Conservation (phyloP, 2,797 vertebrate species). For the Steatocranus sp. region DNA sequence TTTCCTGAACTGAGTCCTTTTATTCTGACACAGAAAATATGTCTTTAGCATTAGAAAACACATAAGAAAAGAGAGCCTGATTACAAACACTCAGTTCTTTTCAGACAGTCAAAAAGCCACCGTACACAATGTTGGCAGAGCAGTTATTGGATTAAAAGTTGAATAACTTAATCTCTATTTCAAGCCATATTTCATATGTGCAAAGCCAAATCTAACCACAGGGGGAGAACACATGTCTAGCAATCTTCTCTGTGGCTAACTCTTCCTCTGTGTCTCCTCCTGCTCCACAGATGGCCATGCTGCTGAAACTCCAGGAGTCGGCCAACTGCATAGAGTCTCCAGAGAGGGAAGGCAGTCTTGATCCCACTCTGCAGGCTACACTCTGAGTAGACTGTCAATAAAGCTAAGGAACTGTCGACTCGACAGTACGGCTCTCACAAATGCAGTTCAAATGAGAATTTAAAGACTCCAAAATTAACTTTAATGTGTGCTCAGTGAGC, state of each 20-base stretch:
- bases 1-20: neutral
- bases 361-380: slow-evolving; percentile 72
- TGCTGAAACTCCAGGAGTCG: slow-evolving; percentile 97
- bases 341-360: slow-evolving; percentile 86
- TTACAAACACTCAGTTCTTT: neutral
- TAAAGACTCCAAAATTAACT: slow-evolving; percentile 39
- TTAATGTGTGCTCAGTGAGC: slow-evolving; percentile 56
- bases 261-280: neutral
- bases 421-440: neutral
- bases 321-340: slow-evolving; percentile 97
- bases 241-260: neutral
- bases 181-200: neutral
- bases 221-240: neutral
- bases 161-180: neutral
- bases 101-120: neutral
- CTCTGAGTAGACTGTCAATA: slow-evolving; percentile 55
- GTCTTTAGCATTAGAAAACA: neutral
- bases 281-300: slow-evolving; percentile 90
- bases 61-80: neutral
- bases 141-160: neutral
- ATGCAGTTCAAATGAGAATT: slow-evolving; percentile 38
- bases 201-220: neutral
- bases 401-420: slow-evolving; percentile 2
- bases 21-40: neutral
- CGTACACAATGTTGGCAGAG: neutral